phyloP scores from a whole-genome alignment of 2,888 invertebrate species.

The Dolomedes plantarius region DNA sequence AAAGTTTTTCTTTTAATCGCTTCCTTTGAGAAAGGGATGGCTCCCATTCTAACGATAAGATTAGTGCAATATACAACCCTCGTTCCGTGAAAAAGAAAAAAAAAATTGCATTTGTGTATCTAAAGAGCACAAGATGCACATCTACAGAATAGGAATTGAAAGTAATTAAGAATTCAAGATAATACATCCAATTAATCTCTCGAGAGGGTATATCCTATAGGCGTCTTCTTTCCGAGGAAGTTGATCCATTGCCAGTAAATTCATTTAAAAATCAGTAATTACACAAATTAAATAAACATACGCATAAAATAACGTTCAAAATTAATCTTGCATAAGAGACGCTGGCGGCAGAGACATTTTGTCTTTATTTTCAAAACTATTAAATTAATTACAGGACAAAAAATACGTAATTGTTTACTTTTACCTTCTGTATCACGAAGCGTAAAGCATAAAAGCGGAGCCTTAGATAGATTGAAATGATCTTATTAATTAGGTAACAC shows the following conservation, averaged over 20 bases:
- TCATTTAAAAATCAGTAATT: constrained; percentile 58
- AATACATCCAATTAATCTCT: constrained; percentile 23
- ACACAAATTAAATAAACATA: constrained; percentile 61
- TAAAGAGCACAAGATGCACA: neutral
- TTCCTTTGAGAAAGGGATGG: no score
- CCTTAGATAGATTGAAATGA: constrained; percentile 12
- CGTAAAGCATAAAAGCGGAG: constrained; percentile 1
- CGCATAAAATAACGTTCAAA: constrained; percentile 42
- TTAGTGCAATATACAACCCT: no score
- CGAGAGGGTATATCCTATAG: neutral
- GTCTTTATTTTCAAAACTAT: constrained; percentile 57
- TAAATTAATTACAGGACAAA: constrained; percentile 40
- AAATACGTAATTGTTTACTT: constrained; percentile 15
- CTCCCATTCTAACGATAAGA: no score
- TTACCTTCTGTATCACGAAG: neutral
- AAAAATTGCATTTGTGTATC: neutral
- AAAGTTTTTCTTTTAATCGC: no score
- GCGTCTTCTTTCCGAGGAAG: neutral
- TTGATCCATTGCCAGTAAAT: constrained; percentile 45
- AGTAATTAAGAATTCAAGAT: constrained; percentile 4
- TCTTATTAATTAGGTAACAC: constrained; percentile 13
- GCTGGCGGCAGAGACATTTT: neutral
- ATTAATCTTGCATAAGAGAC: constrained; percentile 32
- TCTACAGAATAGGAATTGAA: neutral
- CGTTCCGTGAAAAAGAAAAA: neutral